A percentile compares a stretch with the other conserved stretches of the same genome.
These are phyloP conservation scores for Ditylenchus dipsaci DNA, from an alignment of 1,140 invertebrate species.

Conservation along the genomic window DNA sequence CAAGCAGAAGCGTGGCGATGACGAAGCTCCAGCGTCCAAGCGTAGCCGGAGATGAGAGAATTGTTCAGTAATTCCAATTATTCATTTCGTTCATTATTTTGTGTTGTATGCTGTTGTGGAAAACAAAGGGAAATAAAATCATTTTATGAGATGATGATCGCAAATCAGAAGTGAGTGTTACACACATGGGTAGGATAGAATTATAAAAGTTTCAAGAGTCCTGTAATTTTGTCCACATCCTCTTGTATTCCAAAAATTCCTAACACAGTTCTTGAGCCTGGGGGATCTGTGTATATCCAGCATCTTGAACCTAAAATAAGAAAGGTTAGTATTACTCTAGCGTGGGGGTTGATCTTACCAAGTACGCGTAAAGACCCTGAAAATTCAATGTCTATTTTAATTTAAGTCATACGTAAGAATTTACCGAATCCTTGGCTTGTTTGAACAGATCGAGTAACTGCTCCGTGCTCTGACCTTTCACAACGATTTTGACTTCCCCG, in stretches of 20 bases:
- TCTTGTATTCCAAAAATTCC: constrained; percentile 62
- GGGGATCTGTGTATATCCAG: constrained; percentile 66
- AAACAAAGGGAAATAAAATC: background rate
- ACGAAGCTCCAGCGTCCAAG: constrained; percentile 3
- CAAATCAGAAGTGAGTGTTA: no score
- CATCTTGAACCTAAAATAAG: constrained; percentile 61
- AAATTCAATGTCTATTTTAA: constrained; percentile 1
- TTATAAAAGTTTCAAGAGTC: constrained; percentile 60
- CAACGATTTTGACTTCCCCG: constrained; percentile 67
- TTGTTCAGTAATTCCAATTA: background rate
- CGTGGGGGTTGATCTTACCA: constrained; percentile 45
- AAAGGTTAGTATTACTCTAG: no score
- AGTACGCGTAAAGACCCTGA: constrained; percentile 62
- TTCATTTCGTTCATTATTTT: background rate
- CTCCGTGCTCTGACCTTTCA: constrained; percentile 64
- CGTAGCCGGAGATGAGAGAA: constrained; percentile 20
- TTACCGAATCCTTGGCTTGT: constrained; percentile 59
- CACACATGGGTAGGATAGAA: no score
- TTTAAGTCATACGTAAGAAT: constrained; percentile 14
- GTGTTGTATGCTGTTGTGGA: background rate
- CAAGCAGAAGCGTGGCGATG: constrained; percentile 23
- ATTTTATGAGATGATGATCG: no score
- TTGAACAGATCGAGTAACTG: constrained; percentile 64
- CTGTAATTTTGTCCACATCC: constrained; percentile 61
- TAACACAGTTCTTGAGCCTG: constrained; percentile 62